Base-by-base conservation (phyloP, 1,140 invertebrate species). In the Andrena cerasifolii region DNA sequence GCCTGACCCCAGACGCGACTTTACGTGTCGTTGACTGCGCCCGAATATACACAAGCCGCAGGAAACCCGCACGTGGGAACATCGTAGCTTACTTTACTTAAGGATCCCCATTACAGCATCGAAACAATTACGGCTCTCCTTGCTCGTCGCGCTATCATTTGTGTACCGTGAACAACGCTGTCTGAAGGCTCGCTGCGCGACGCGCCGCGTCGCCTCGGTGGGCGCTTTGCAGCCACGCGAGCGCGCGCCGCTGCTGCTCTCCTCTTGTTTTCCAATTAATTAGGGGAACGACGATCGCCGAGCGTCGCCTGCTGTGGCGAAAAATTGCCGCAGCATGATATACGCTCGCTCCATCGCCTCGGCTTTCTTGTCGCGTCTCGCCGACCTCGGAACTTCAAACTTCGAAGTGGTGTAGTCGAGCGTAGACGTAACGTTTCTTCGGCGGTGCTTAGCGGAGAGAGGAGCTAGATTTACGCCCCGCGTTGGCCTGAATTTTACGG, bases 1-100 rank as follows among this genome's bases (percentile, higher is more conserved):
- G 51, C 47, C 68, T 83, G 82, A 83, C 82, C 80, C 82, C 81
- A 83, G 82, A 83, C 80, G 80, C 82, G 80, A 83, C 82, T 83
- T 83, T 82, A 83, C 82, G 82, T 83, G 82, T 83, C 80, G 82
- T 83, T 83, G 80, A 79, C 82, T 83, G 82, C 82, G 80, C 36
- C 82, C 82, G 68, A 83, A 83, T 83, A 83, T 83, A 79, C 56
- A 61, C 54, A 43, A 61, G 43, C 21, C 10, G 47, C 82, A 83
- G 82, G 82, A 83, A 83, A 82, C 76, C 65, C 82, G 59, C 31
- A 83, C 82, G 82, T 83, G 82, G 82, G 82, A 83, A 83, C 70
- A 66, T 59, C 62, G 54, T 75, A 73, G 75, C 68, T 79, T 53
- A 54, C 40, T 65, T 40, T 78, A 43, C 82, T 83, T 63, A 72